Evolutionary conservation across 2,797 vertebrate species (phyloP).

Genomic region (Phyllotis vaccarum): DNA sequence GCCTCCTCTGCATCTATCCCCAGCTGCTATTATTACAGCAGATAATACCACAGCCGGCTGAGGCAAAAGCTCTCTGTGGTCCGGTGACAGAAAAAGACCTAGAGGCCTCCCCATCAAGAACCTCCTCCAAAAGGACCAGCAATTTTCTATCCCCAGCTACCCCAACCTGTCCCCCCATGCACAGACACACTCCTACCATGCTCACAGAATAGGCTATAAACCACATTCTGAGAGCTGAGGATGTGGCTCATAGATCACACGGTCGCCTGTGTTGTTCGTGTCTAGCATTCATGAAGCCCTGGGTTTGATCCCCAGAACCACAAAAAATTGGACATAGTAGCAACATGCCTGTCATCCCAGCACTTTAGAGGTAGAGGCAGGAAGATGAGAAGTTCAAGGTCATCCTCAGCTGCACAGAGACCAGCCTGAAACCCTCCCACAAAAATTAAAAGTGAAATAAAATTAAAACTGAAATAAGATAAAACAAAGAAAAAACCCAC

Average conservation of each 20-base stretch:
- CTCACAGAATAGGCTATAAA: not conserved
- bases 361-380: not conserved
- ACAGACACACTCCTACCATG: not conserved
- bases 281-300: not conserved
- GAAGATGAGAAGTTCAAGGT: not conserved
- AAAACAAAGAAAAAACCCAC: not conserved
- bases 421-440: not conserved
- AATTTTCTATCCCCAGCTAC: not conserved
- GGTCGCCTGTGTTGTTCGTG: not conserved
- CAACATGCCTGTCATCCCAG: not conserved
- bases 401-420: not conserved
- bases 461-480: not conserved
- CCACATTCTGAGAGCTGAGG: not conserved
- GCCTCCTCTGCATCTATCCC: not conserved
- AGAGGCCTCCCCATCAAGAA: not conserved
- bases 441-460: not conserved
- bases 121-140: not conserved
- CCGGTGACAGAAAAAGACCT: not conserved
- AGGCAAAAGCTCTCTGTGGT: not conserved
- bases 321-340: not conserved
- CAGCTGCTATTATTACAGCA: not conserved
- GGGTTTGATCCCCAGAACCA: not conserved
- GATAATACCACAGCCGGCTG: not conserved
- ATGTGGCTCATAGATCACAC: not conserved
- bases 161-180: not conserved